Evolutionary conservation across 2,888 invertebrate genomes (phyloP), one percentile per base, ranked within the genome.

Genomic region (Drosophila atripex): DNA sequence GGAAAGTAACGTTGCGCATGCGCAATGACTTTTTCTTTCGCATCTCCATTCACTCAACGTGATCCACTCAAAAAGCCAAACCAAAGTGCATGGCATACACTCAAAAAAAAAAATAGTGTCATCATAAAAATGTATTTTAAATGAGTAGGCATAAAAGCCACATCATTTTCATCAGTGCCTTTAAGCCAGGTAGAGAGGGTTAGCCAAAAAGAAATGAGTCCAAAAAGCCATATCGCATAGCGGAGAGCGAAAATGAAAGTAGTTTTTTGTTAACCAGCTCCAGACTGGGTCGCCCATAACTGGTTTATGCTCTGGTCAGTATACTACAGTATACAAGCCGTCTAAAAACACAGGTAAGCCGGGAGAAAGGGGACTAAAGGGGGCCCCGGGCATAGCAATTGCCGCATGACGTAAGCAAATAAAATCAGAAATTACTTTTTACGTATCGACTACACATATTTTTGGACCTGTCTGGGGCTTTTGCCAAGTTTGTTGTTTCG

Each of bases 191-290:
- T 16, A 52, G 53, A 43, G 39, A 18, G 39, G 16, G 23, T 12
- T 23, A 25, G 9, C 30, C 49, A 35, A 41, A 41, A 9, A 30
- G 18, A 64, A 60, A 65, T 58, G 41, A 63, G 64, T 70, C 54
- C 58, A 60, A 71, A 58, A 56, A 45, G 56, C 49, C 61, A 50
- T 73, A 60, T 38, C 65, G 56, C 57, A 21, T 43, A 32, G 58
- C 60, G 60, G 14, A 35, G 30, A 53, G 77, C 72, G 72, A 82
- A 82, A 84, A 84, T 79, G 82, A 82, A 82, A 82, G 82, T 84
- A 70, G 80, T 79, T 79, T 80, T 71, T 54, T 59, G 56, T 45
- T 54, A 51, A 63, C 45, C 53, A 53, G 45, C 50, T 57, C 7
- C 56, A 60, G 73, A 63, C 68, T 77, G 57, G 68, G 68, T 61